These are phyloP conservation scores for Paramormyrops kingsleyae DNA, from an alignment of 2,113 vertebrate species.

Conservation along the genomic window DNA sequence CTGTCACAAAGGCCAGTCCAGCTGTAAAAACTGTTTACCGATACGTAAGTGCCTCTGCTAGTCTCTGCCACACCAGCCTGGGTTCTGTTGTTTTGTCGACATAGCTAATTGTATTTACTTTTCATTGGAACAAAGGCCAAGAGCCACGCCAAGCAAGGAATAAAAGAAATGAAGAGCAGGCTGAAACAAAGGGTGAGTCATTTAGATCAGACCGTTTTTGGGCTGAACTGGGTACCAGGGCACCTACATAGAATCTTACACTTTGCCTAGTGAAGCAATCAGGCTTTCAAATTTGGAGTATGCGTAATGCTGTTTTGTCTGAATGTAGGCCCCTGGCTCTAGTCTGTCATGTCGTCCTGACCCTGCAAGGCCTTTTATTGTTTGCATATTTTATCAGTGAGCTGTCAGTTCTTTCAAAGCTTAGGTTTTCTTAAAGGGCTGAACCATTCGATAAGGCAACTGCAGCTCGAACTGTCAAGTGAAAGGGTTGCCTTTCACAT, in stretches of 20 bases:
- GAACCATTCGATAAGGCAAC: slow-evolving; percentile 75
- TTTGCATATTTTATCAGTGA: slow-evolving; percentile 80
- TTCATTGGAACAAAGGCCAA: slow-evolving; percentile 66
- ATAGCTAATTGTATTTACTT: slow-evolving; percentile 38
- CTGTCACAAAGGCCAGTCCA: slow-evolving; percentile 82
- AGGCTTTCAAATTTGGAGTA: slow-evolving; percentile 76
- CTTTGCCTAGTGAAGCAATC: slow-evolving; percentile 52
- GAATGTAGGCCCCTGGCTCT: slow-evolving; percentile 75
- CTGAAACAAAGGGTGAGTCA: slow-evolving; percentile 80
- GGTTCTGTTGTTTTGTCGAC: slow-evolving; percentile 33
- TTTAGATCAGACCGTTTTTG: slow-evolving; percentile 26
- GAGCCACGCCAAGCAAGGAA: slow-evolving; percentile 85
- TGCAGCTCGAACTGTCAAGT: slow-evolving; percentile 67
- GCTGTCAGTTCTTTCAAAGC: slow-evolving; percentile 75
- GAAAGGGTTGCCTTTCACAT: slow-evolving; percentile 32
- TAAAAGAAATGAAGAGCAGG: slow-evolving; percentile 85
- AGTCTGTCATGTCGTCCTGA: slow-evolving; percentile 67
- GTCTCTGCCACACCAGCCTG: neutral
- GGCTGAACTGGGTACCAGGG: slow-evolving; percentile 36
- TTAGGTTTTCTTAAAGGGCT: slow-evolving; percentile 82
- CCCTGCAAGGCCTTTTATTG: slow-evolving; percentile 68
- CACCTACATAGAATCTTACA: slow-evolving; percentile 46
- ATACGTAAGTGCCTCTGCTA: slow-evolving; percentile 62
- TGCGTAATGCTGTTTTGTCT: slow-evolving; percentile 76
- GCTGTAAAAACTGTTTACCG: slow-evolving; percentile 70